These are phyloP conservation scores for Crocidura indochinensis DNA, from an alignment of 2,797 vertebrate genomes.

Conservation along the genomic window DNA sequence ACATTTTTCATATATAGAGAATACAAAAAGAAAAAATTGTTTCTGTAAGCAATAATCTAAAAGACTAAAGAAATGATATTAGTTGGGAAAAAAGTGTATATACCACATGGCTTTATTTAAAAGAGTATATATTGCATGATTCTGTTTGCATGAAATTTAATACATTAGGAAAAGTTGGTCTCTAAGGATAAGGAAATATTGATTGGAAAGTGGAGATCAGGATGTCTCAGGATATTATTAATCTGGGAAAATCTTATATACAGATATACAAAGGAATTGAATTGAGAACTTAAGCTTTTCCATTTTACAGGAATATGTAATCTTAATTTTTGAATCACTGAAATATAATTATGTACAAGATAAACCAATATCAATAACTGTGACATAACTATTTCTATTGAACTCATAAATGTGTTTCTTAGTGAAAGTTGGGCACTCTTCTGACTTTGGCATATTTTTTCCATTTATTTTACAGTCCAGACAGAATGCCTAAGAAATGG, in stretches of 20 bases:
- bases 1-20: constrained; percentile 58
- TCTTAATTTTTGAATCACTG: not conserved
- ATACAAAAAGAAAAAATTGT: not conserved
- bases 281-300: not conserved
- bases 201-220: not conserved
- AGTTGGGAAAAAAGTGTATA: not conserved
- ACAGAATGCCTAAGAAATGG: not conserved
- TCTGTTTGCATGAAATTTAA: not conserved
- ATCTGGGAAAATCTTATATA: not conserved
- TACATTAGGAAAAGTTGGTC: not conserved
- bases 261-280: not conserved
- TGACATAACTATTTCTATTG: not conserved
- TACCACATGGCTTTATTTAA: not conserved
- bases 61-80: not conserved
- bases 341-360: not conserved
- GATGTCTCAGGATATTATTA: not conserved
- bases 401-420: not conserved
- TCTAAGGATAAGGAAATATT: not conserved
- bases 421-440: not conserved
- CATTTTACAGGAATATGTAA: not conserved
- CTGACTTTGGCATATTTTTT: not conserved
- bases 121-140: not conserved
- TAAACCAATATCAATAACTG: not conserved
- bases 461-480: not conserved
- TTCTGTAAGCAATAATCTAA: not conserved